Evolutionary conservation across 2,113 vertebrate genomes (phyloP).

Genomic region (Laticauda laticaudata): DNA sequence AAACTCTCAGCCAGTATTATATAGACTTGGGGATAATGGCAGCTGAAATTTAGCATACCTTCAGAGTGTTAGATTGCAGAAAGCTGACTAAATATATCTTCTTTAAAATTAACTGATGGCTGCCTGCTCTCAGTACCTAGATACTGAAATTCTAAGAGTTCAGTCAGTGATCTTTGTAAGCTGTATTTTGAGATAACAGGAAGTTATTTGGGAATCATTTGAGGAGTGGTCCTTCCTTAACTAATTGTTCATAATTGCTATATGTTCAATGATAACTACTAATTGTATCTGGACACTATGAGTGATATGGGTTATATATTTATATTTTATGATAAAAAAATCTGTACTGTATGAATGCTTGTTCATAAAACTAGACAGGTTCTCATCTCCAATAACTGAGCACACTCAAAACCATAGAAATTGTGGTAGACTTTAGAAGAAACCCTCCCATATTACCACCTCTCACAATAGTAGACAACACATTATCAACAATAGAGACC

Average conservation of each 20-base stretch:
- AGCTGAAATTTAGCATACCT: not conserved
- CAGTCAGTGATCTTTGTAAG: not conserved
- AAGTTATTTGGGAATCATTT: not conserved
- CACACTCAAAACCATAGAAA: too few species aligned
- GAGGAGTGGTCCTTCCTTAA: not conserved
- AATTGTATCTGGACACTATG: conserved; percentile 23
- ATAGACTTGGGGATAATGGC: not conserved
- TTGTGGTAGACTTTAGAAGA: too few species aligned
- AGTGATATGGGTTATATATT: conserved; percentile 35
- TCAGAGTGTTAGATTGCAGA: not conserved
- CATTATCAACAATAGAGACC: too few species aligned
- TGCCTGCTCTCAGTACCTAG: not conserved
- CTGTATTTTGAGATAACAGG: not conserved
- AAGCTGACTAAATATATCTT: not conserved
- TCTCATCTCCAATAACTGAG: not conserved
- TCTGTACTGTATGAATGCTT: not conserved
- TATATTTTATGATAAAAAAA: not conserved
- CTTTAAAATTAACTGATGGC: not conserved
- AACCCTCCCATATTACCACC: too few species aligned
- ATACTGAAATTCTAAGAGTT: not conserved
- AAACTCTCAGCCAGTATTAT: not conserved
- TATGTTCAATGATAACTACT: conserved; percentile 45
- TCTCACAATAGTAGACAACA: too few species aligned
- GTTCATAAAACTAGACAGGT: not conserved
- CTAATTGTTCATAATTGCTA: not conserved